phyloP scores from a whole-genome alignment of 37 sponge, comb jelly and placozoan species.

The Tethya wilhelma region DNA sequence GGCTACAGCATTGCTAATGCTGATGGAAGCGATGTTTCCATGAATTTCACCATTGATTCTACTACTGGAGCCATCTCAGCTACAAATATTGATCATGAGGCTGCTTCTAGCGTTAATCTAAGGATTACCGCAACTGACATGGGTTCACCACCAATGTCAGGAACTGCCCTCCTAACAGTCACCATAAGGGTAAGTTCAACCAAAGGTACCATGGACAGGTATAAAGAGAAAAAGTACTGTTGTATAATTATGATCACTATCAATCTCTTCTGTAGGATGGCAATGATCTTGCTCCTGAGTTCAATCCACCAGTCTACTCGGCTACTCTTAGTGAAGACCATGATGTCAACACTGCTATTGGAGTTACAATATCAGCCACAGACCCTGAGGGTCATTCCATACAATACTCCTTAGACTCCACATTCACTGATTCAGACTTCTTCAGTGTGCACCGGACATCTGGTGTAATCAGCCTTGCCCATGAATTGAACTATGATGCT shows the following conservation, averaged over 20 bases:
- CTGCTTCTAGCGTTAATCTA: background rate
- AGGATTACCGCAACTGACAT: background rate
- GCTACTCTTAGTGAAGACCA: slow-evolving; percentile 26
- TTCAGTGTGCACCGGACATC: slow-evolving; percentile 24
- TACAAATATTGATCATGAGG: background rate
- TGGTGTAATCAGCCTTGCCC: slow-evolving; percentile 35
- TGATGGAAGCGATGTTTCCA: slow-evolving; percentile 5
- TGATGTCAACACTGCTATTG: slow-evolving; percentile 10
- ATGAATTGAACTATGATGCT: slow-evolving; percentile 23
- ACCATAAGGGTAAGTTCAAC: background rate
- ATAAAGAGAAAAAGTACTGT: background rate
- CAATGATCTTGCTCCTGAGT: slow-evolving; percentile 49
- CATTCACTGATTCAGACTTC: background rate
- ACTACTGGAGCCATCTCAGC: slow-evolving; percentile 23
- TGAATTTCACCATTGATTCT: slow-evolving; percentile 17
- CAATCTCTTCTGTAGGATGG: slow-evolving; percentile 8
- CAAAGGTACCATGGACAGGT: background rate
- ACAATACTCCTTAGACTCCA: background rate
- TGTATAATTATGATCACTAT: background rate
- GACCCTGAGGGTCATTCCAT: slow-evolving; percentile 12
- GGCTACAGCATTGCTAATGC: slow-evolving; percentile 5
- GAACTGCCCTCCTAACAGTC: background rate
- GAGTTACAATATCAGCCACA: slow-evolving; percentile 27
- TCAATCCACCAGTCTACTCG: slow-evolving; percentile 9
- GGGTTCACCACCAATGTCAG: background rate